Percentiles rank a stretch among this genome's conserved stretches.
Evolutionary conservation across 1,140 invertebrate species (phyloP).

Genomic region (Calliopsis andreniformis): DNA sequence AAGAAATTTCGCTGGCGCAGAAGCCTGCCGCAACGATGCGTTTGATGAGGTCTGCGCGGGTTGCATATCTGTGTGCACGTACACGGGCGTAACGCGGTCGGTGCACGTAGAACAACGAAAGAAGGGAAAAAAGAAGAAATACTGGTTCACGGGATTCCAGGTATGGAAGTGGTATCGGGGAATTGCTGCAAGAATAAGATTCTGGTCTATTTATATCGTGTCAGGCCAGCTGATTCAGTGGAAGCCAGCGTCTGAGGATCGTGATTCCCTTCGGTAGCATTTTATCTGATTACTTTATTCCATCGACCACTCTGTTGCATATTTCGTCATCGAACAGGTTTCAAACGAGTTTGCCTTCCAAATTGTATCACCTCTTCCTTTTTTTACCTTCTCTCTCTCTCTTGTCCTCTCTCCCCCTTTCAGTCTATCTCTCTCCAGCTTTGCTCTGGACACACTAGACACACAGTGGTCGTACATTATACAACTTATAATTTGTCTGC

Average conservation of each 20-base stretch:
- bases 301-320: conserved; percentile 34
- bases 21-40: not conserved
- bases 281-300: conserved; percentile 58
- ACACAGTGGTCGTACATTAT: too few species aligned
- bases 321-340: conserved; percentile 68
- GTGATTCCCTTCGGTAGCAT: conserved; percentile 38
- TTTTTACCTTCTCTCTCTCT: not conserved
- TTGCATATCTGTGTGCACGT: conserved; percentile 1
- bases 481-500: conserved; percentile 31
- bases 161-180: conserved; percentile 65
- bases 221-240: conserved; percentile 67
- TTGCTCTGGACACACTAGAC: not conserved
- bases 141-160: conserved; percentile 58
- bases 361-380: conserved; percentile 14
- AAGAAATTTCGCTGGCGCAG: conserved; percentile 9
- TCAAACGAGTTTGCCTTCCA: conserved; percentile 38
- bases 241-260: conserved; percentile 35
- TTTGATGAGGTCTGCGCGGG: too few species aligned
- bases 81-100: conserved; percentile 1
- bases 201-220: conserved; percentile 70
- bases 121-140: conserved; percentile 50
- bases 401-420: not conserved
- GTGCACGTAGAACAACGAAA: conserved; percentile 10
- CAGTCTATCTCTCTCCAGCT: not conserved
- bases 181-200: conserved; percentile 62